A percentile compares a stretch with the other conserved stretches of the same genome.
Evolutionary conservation across 2,888 invertebrate species (phyloP).

Genomic region (Pyrrhosoma nymphula): DNA sequence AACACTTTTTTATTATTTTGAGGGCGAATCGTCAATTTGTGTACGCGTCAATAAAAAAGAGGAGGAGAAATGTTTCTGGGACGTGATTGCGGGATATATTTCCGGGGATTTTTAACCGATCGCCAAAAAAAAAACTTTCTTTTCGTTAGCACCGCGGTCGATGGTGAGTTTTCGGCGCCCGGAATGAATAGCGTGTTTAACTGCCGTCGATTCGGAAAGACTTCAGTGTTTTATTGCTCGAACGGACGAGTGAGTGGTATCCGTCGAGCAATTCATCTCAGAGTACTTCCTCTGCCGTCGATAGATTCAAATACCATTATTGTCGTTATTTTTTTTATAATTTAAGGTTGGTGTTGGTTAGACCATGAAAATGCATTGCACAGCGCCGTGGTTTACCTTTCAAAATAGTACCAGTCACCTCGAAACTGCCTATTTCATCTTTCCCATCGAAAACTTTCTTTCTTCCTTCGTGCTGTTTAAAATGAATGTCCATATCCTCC

Average conservation of each 20-base stretch:
- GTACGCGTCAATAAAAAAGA: neutral
- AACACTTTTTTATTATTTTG: too few species aligned
- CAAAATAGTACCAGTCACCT: too few species aligned
- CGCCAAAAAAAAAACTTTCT: conserved; percentile 4
- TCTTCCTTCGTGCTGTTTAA: too few species aligned
- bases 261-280: neutral
- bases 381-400: too few species aligned
- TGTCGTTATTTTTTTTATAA: too few species aligned
- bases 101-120: neutral
- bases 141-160: neutral
- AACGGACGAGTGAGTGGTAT: neutral
- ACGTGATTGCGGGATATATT: neutral
- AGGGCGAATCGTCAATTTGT: neutral
- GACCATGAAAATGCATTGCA: too few species aligned
- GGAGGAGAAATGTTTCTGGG: neutral
- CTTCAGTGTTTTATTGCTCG: neutral
- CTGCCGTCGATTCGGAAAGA: neutral
- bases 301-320: too few species aligned
- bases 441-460: too few species aligned
- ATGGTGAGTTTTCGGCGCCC: neutral
- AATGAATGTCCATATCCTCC: too few species aligned
- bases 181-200: neutral
- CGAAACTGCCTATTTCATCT: too few species aligned
- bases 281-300: neutral
- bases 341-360: too few species aligned